These are phyloP conservation scores for Casuarius casuarius DNA, from an alignment of 2,113 vertebrate species.

Conservation along the genomic window DNA sequence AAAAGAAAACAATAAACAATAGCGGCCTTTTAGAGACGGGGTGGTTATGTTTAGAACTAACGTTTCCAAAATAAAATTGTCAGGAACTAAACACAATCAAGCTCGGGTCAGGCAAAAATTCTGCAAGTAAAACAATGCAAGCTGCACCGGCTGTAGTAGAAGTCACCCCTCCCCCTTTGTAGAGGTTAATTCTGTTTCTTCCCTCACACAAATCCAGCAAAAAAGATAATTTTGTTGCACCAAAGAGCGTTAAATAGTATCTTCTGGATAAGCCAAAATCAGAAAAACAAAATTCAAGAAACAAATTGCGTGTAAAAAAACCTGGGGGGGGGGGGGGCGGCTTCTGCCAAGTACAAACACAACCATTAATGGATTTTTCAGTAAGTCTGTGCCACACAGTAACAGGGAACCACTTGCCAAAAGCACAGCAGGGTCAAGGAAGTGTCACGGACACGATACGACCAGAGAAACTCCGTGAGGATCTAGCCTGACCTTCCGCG, in stretches of 20 bases:
- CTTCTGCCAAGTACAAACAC: conserved; percentile 20
- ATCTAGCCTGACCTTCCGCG: conserved; percentile 47
- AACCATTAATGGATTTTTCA: conserved; percentile 55
- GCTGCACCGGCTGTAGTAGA: not conserved
- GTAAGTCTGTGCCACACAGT: conserved; percentile 38
- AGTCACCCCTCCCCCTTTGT: not conserved
- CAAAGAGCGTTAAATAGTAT: not conserved
- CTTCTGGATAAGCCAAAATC: conserved; percentile 48
- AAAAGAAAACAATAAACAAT: conserved; percentile 68
- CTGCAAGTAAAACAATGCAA: conserved; percentile 40
- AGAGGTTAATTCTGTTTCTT: conserved; percentile 22
- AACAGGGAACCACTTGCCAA: conserved; percentile 67
- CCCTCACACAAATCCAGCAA: not conserved
- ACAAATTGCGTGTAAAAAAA: not conserved
- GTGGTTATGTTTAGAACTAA: conserved; percentile 59
- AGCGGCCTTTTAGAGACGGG: conserved; percentile 24
- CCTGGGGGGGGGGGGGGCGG: not conserved
- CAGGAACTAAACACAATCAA: conserved; percentile 74
- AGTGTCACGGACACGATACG: conserved; percentile 34
- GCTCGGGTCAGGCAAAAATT: conserved; percentile 65
- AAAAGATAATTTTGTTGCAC: not conserved
- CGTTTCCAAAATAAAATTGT: conserved; percentile 73
- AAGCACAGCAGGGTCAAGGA: conserved; percentile 66
- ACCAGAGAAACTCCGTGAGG: conserved; percentile 34
- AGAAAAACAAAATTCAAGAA: conserved; percentile 23